Evolutionary conservation across 2,113 vertebrate species (phyloP).

Genomic region (Neotoma lepida): DNA sequence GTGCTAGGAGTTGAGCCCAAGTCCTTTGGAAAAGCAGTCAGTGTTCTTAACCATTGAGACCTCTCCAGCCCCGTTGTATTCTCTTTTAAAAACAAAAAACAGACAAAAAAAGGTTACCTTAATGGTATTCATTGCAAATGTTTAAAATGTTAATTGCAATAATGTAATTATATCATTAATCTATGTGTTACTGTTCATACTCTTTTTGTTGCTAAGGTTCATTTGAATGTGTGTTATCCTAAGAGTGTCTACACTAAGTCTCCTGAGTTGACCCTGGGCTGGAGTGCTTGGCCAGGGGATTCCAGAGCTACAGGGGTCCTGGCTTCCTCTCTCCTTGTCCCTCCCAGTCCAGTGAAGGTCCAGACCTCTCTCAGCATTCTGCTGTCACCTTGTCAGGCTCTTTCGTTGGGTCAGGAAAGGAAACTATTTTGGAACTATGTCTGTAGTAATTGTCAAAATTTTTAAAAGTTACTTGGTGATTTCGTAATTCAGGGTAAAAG

Average conservation of each 20-base stretch:
- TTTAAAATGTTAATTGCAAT: constrained; percentile 27
- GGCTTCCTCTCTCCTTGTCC: neutral
- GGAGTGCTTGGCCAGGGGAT: neutral
- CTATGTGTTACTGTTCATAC: neutral
- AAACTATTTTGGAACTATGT: neutral
- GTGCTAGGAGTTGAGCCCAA: neutral
- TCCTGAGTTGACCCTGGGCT: neutral
- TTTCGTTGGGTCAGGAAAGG: neutral
- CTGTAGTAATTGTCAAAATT: neutral
- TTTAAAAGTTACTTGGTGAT: neutral
- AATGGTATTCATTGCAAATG: neutral
- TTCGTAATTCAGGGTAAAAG: constrained; percentile 32
- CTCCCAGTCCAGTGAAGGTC: no score
- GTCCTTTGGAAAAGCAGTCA: neutral
- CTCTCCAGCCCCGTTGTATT: neutral
- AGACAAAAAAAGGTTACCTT: neutral
- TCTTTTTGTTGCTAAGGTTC: neutral
- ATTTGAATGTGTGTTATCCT: constrained; percentile 8
- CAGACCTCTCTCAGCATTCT: neutral
- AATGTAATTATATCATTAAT: neutral
- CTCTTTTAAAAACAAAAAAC: neutral
- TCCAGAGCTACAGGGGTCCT: neutral
- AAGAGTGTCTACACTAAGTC: neutral
- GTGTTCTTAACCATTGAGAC: neutral
- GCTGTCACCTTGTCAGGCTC: neutral